These are phyloP conservation scores for Pelecanus crispus DNA, from an alignment of 2,113 vertebrate species.

Conservation along the genomic window DNA sequence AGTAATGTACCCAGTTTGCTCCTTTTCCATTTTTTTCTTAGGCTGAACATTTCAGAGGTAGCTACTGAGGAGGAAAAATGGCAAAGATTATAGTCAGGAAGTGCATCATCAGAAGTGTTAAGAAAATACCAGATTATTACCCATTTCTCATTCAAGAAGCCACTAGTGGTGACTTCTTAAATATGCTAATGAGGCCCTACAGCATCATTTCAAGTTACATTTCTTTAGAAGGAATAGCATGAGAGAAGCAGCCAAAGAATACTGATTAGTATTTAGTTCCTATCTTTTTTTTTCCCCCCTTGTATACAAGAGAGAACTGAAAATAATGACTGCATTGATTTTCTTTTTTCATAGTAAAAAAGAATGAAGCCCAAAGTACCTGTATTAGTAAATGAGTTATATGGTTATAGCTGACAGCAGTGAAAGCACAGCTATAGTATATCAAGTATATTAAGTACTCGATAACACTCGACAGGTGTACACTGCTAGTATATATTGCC, in stretches of 20 bases:
- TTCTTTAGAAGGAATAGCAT: background rate
- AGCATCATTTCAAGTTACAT: background rate
- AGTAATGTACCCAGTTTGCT: background rate
- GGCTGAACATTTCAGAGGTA: background rate
- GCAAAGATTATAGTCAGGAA: background rate
- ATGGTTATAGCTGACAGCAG: background rate
- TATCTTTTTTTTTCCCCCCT: too few relatives aligned
- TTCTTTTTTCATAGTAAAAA: background rate
- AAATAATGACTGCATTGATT: background rate
- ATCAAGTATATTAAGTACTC: background rate
- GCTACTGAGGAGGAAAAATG: background rate
- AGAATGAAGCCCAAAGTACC: background rate
- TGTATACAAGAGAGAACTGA: background rate
- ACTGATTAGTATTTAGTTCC: background rate
- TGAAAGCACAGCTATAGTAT: background rate
- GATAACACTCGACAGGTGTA: fast-evolving
- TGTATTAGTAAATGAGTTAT: background rate
- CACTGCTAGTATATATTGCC: background rate
- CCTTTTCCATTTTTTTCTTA: background rate
- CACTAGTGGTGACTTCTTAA: background rate
- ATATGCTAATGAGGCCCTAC: background rate
- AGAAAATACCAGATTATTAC: background rate
- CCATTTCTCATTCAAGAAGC: background rate
- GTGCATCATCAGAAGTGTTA: background rate
- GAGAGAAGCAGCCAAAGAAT: background rate